Percentiles rank a stretch among this genome's conserved stretches.
Evolutionary conservation across 2,797 vertebrate genomes (phyloP).

Genomic region (Eidolon dupreanum): DNA sequence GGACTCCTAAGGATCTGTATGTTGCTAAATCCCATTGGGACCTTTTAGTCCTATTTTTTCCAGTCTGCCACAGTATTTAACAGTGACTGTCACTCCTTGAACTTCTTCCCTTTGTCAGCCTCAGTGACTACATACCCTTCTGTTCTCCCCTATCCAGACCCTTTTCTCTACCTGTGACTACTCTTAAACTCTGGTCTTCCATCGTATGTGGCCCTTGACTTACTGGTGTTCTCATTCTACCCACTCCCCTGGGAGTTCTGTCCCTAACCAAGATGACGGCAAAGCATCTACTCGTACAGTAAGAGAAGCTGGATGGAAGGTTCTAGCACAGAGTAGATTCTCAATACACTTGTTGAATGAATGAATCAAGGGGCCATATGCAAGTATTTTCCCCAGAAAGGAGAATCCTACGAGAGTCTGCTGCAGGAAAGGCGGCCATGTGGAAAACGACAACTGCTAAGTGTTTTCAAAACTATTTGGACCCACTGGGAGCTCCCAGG

Average conservation of each 20-base stretch:
- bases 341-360: background rate
- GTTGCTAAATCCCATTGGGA: background rate
- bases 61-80: background rate
- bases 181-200: background rate
- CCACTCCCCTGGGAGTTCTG: no score
- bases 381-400: background rate
- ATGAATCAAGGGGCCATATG: background rate
- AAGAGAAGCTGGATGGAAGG: background rate
- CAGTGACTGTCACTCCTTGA: background rate
- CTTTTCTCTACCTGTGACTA: background rate
- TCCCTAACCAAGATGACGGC: background rate
- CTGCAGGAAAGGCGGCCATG: background rate
- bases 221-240: background rate
- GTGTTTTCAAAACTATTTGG: background rate
- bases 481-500: background rate
- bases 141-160: background rate
- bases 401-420: background rate
- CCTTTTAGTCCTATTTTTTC: background rate
- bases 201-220: background rate
- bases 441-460: background rate
- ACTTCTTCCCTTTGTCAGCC: background rate
- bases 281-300: background rate
- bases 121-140: background rate
- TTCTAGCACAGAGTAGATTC: background rate
- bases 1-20: background rate